These are phyloP conservation scores for roundworm (Caenorhabditis elegans) DNA, from an alignment of 1,140 invertebrate species.

Conservation along the genomic window DNA sequence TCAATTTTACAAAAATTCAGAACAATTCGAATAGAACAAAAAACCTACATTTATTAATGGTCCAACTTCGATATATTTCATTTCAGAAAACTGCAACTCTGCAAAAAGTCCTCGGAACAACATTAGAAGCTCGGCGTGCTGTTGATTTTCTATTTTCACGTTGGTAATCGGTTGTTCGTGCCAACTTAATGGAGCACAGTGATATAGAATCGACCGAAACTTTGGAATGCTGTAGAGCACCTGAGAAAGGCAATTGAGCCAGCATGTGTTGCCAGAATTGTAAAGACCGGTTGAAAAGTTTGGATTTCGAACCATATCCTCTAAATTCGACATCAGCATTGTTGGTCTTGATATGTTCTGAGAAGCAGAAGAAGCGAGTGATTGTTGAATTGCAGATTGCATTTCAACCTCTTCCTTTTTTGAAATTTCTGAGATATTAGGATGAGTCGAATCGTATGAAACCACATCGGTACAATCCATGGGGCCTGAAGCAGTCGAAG, in stretches of 20 bases:
- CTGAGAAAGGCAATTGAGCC: not conserved
- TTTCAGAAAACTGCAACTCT: not conserved
- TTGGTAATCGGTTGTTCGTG: not conserved
- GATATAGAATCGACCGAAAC: not conserved
- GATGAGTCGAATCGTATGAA: too few species aligned
- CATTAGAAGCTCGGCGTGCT: not conserved
- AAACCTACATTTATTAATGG: not conserved
- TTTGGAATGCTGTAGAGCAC: not conserved
- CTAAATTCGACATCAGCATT: not conserved
- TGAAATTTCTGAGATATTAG: too few species aligned
- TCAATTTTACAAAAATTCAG: too few species aligned
- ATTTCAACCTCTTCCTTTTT: too few species aligned
- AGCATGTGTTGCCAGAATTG: not conserved
- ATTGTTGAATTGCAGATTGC: too few species aligned
- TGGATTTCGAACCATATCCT: not conserved
- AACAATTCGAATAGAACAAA: not conserved
- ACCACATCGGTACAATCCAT: too few species aligned
- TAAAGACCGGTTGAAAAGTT: not conserved
- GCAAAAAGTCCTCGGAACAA: not conserved
- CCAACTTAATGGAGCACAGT: not conserved
- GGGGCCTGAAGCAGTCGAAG: too few species aligned
- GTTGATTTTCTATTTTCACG: not conserved
- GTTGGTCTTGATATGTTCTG: too few species aligned
- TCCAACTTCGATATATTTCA: not conserved
- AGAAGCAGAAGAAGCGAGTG: too few species aligned